Evolutionary conservation across 2,797 vertebrate genomes (phyloP), one percentile per base, ranked within the genome.

Genomic region (Oreochromis grahami): DNA sequence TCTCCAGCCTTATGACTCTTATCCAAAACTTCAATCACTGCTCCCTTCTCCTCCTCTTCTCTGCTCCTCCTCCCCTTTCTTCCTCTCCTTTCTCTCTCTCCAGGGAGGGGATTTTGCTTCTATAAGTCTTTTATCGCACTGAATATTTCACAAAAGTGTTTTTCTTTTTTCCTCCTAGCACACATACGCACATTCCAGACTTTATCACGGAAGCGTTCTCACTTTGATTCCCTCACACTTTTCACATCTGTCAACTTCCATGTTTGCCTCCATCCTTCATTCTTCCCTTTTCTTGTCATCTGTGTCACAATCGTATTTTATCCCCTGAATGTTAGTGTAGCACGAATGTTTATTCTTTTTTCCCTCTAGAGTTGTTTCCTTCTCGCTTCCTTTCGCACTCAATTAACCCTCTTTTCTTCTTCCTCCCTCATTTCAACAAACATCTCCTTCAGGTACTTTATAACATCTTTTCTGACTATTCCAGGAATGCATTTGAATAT

Each of bases 91-190:
- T 52, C 38, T 81, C 79, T 81, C 78, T 92, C 94, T 89, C 90
- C 80, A 63, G 91, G 89, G 92, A 93, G 48, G 78, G 88, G 92
- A 90, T 93, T 95, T 92, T 89, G 82, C 87, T 92, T 92, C 91
- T 89, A 63, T 90, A 93, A 94, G 90, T 92, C 93, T 87, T 93
- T 90, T 91, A 94, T 96, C 93, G 86, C 89, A 78, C 87, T 91
- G 91, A 93, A 92, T 93, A 91, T 94, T 94, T 93, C 86, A 92
- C 92, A 92, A 88, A 92, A 92, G 84, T 76, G 36, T 52, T 79
- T 86, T 81, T 85, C 48, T 84, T 52, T 19, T 4, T 6, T 32
- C 32, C 76, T 79, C 50, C 29, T 2, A 5, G 29, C 86, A 78
- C 87, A 89, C 79, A 90, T 26, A 85, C 29, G 77, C 77, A 74